These are phyloP conservation scores for Parnassius mnemosyne DNA, from an alignment of 2,888 invertebrate species.

Conservation along the genomic window DNA sequence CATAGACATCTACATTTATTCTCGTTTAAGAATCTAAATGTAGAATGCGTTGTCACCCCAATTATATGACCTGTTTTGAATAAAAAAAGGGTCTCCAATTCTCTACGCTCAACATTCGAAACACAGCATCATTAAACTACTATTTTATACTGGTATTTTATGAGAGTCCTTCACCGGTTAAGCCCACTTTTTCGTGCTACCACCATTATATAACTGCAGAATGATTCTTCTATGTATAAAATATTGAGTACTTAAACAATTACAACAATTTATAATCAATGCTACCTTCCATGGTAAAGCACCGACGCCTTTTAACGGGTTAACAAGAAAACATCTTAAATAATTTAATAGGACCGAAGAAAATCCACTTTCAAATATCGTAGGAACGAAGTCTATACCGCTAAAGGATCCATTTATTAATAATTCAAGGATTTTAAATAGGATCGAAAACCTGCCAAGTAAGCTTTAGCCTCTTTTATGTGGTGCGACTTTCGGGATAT, in stretches of 20 bases:
- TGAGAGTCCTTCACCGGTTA: too few species aligned
- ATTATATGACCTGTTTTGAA: too few species aligned
- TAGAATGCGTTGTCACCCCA: too few species aligned
- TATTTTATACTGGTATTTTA: too few species aligned
- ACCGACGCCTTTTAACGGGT: conserved; percentile 2
- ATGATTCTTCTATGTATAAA: too few species aligned
- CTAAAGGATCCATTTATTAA: conserved; percentile 53
- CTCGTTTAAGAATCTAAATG: too few species aligned
- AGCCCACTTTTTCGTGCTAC: too few species aligned
- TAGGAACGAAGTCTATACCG: conserved; percentile 25
- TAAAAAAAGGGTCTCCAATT: too few species aligned
- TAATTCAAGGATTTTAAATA: conserved; percentile 70
- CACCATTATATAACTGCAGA: too few species aligned
- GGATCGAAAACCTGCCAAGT: conserved; percentile 73
- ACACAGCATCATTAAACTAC: too few species aligned
- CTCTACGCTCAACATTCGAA: too few species aligned
- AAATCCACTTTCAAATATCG: conserved; percentile 27
- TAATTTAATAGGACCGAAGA: conserved; percentile 23
- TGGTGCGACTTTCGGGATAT: conserved; percentile 38
- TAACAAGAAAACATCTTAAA: conserved; percentile 25
- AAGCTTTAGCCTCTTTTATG: conserved; percentile 39
- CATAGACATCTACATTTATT: too few species aligned
- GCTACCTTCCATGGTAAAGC: background rate
- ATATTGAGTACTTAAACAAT: background rate
- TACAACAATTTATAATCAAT: background rate